Evolutionary conservation across 2,888 invertebrate genomes (phyloP), one percentile per base, ranked within the genome.

Genomic region (Mactromeris polynyma): DNA sequence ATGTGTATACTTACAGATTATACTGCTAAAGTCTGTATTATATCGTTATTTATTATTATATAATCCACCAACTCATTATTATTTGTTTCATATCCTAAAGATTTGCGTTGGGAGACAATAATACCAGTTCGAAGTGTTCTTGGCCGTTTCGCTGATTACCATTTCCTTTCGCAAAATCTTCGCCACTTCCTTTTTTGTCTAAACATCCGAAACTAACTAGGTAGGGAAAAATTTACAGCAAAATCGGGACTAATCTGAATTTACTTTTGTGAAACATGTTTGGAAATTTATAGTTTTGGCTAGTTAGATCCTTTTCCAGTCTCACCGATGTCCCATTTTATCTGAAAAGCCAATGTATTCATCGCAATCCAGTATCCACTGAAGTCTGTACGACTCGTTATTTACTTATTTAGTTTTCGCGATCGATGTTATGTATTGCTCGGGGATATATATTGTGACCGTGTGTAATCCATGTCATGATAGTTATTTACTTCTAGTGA

Each of bases 101-200:
- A n/a, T n/a, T n/a, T n/a, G n/a, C n/a, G n/a, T n/a, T n/a, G n/a
- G n/a, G n/a, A 7, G 40, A 40, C 40, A 40, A 40, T 40, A n/a
- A 64, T 64, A 64, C 91, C 85, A 89, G 81, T 84, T 93, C 94
- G 94, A 91, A 51, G 85, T 81, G 82, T 64, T 33, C 2, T 73
- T 36, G 14, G 19, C 73, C 73, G 73, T 73, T 86, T 92, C 95
- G 95, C 83, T 38, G 84, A n/a, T 73, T 26, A 33, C 36, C 69
- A 81, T 38, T 19, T 64, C 19, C 1, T 31, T 33, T 46, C 58
- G 40, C 11, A 14, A 82, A 77, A 46, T 83, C 80, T 36, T 77
- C 42, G 77, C 40, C 21, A 89, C 89, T 88, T 88, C 84, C 91
- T 86, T 88, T 91, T 86, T 81, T n/a, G 38, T 51, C 46, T n/a